Evolutionary conservation across 2,113 vertebrate species (phyloP), one percentile per base, ranked within the genome.

Genomic region (Otolemur garnettii): DNA sequence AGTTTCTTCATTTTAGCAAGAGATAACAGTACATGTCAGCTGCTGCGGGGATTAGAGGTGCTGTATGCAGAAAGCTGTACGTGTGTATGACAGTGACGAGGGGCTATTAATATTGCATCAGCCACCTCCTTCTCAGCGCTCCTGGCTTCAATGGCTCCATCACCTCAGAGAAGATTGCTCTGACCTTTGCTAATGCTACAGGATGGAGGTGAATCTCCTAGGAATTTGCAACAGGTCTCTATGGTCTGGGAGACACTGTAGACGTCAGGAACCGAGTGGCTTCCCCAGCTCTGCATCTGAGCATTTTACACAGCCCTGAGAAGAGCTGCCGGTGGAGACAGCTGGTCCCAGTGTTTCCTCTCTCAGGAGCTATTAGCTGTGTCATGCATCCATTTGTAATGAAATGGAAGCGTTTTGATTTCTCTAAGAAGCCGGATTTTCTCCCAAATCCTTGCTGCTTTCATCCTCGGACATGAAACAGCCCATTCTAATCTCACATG

Each of bases 381-480:
- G 96, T 96, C 96, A 69, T 74, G 93, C 92, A 90, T 96, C 96
- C 80, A 97, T 96, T 98, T 97, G 96, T 96, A 91, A 96, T 87
- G 93, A 97, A 94, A 97, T 64, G 95, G 87, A 97, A 97, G 84
- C 50, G 2, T 33, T 97, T 90, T 97, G 55, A 96, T 94, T 97
- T 97, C 90, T 95, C 96, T 21, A 45, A 69, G 95, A 98, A 97
- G 96, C 90, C 24, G 15, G 93, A 95, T 97, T 97, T 97, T 94
- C 64, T 95, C 97, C 90, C 95, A 96, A 95, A 96, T 96, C 97
- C 97, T 96, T 75, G 22, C 96, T 12, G 42, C 96, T 98, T 98
- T 98, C 97, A 98, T 98, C 97, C 82, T 7, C 4, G 94, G 83
- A 97, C 38, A 97, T 97, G 98, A 98, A 97, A 97, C 97, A 89